Evolutionary conservation across 2,113 vertebrate species (phyloP).

Genomic region (Leptodactylus fuscus): DNA sequence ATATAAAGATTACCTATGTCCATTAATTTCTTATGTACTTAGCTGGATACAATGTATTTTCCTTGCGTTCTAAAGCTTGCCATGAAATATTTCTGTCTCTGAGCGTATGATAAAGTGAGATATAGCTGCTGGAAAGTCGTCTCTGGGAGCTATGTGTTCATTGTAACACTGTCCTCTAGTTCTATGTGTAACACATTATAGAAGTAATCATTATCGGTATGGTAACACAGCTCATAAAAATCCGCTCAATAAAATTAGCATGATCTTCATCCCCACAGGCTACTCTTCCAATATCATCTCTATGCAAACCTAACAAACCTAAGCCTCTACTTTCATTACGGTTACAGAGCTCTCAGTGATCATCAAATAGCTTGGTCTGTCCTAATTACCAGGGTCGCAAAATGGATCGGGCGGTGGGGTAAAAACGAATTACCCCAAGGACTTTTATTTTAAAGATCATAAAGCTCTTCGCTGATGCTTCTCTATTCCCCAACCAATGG

Average conservation of each 20-base stretch:
- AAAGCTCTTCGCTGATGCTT: neutral
- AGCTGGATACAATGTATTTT: neutral
- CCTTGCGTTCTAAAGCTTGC: conserved; percentile 15
- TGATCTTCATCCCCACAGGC: conserved; percentile 45
- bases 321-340: neutral
- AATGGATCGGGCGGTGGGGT: neutral
- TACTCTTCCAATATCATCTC: conserved; percentile 34
- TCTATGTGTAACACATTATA: conserved; percentile 17
- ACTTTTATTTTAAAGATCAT: neutral
- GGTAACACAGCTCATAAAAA: conserved; percentile 44
- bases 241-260: conserved; percentile 41
- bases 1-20: neutral
- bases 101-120: neutral
- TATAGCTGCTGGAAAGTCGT: neutral
- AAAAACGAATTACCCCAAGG: neutral
- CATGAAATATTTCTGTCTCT: neutral
- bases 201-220: conserved; percentile 40
- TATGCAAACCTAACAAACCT: conserved; percentile 7
- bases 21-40: neutral
- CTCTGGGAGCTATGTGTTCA: conserved; percentile 2
- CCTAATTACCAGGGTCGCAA: neutral
- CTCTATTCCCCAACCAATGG: neutral
- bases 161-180: neutral
- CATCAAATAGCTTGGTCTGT: neutral
- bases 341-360: conserved; percentile 23